Evolutionary conservation across 2,888 invertebrate genomes (phyloP).

Genomic region (Megamerina dolium): DNA sequence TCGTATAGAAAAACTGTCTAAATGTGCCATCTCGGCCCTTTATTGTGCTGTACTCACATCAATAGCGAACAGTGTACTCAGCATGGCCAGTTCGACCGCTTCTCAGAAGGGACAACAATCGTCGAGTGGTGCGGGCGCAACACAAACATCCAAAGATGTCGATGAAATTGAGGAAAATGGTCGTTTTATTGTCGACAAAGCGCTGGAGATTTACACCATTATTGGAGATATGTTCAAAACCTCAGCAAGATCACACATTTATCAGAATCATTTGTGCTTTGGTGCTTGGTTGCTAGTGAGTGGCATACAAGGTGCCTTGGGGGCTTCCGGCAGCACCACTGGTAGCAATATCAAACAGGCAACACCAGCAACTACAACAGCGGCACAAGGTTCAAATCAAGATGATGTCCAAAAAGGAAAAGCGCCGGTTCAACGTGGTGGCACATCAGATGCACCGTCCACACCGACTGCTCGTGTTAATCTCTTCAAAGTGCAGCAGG

Average conservation of each 20-base stretch:
- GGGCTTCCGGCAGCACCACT: constrained; percentile 57
- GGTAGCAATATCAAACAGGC: constrained; percentile 53
- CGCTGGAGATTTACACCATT: constrained; percentile 76
- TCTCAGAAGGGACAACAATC: constrained; percentile 50
- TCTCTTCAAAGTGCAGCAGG: constrained; percentile 70
- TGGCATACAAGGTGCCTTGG: constrained; percentile 78
- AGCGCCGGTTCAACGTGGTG: constrained; percentile 42
- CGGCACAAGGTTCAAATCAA: constrained; percentile 48
- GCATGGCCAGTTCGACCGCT: constrained; percentile 56
- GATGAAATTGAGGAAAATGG: constrained; percentile 80
- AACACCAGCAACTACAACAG: constrained; percentile 30
- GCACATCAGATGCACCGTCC: constrained; percentile 51
- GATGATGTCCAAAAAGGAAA: constrained; percentile 41
- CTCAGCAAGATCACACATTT: constrained; percentile 78
- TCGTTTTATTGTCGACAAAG: constrained; percentile 78
- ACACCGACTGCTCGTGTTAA: constrained; percentile 58
- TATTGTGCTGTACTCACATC: constrained; percentile 73
- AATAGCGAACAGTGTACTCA: constrained; percentile 57
- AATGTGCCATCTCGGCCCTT: constrained; percentile 75
- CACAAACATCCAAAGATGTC: constrained; percentile 46
- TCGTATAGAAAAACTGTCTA: constrained; percentile 75
- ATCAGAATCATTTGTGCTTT: constrained; percentile 84
- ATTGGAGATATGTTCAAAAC: constrained; percentile 74
- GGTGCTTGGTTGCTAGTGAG: constrained; percentile 83
- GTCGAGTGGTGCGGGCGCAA: constrained; percentile 16